Evolutionary conservation across 2,113 vertebrate species (phyloP), one percentile per base, ranked within the genome.

Genomic region (Oncorhynchus keta): DNA sequence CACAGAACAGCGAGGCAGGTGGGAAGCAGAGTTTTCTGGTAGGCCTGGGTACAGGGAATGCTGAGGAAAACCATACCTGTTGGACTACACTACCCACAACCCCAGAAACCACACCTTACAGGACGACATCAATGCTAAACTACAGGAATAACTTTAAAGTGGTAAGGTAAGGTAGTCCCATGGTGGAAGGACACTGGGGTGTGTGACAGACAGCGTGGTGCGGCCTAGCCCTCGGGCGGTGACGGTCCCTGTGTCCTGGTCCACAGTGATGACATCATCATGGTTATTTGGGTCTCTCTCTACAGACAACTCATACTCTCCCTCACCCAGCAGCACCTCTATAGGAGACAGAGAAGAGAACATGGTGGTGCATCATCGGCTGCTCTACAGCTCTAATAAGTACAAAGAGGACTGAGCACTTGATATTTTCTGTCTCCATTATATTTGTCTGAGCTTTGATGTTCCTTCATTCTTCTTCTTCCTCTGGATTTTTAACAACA

Each of bases 291-390:
- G 51, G 30, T 49, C 69, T 12, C 28, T 49, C 24, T 59, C 3
- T 0, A 22, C 48, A 24, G 7, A 3, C 48, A 78, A 64, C 2
- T 81, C 78, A 24, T 89, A 88, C 74, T 83, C 85, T 62, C 87
- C 79, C 61, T 90, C 73, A 61, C 90, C 89, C 83, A 93, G 79
- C 12, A 73, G n/a, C 39, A 90, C 59, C 78, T 91, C 92, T 92
- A 72, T 16, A 78, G 22, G n/a, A 68, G n/a, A 9, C 32, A 59
- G 62, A 57, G 22, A 35, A 5, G 26, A 57, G 48, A 32, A 16
- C 39, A 20, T 20, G 20, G 18, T 2, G 4, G 55, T 18, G 18
- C 4, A 57, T 18, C 55, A 57, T 2, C 5, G 16, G 6, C 5
- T 20, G 18, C 55, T 57, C 18, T 57, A 20, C 5, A 64, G 22